These are phyloP conservation scores for Troilus luridus DNA, from an alignment of 2,888 invertebrate genomes.

Conservation along the genomic window DNA sequence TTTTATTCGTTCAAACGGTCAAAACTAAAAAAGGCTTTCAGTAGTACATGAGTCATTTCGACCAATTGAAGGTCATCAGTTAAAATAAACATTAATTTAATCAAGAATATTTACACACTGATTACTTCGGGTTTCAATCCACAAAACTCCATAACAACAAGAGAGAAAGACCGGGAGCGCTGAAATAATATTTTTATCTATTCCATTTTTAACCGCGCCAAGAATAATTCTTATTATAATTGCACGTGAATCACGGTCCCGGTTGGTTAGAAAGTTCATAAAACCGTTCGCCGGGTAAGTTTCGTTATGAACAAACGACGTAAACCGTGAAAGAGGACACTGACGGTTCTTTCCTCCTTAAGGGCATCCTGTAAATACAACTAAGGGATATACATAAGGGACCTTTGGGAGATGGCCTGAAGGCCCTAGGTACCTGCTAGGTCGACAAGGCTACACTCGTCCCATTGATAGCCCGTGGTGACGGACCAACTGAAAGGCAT, in stretches of 20 bases:
- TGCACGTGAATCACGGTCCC: background rate
- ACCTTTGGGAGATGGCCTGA: background rate
- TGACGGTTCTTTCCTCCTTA: background rate
- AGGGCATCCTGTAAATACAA: background rate
- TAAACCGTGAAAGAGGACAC: background rate
- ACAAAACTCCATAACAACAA: background rate
- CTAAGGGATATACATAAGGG: background rate
- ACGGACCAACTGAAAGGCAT: constrained; percentile 61
- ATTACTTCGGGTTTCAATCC: background rate
- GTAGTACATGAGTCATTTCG: background rate
- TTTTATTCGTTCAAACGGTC: background rate
- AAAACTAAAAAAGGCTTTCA: background rate
- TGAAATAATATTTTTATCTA: constrained; percentile 13
- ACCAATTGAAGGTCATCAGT: background rate
- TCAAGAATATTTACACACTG: background rate
- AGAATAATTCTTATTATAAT: constrained; percentile 1
- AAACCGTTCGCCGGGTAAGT: background rate
- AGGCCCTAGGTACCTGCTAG: constrained; percentile 61
- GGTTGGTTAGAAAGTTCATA: background rate
- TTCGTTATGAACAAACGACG: background rate
- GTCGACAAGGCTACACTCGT: constrained; percentile 63
- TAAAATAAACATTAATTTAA: background rate
- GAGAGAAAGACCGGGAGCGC: background rate
- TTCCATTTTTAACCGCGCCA: background rate
- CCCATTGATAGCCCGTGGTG: constrained; percentile 61